Conservation (phyloP, 1,140 invertebrate genomes). For the Zophobas atratus region DNA sequence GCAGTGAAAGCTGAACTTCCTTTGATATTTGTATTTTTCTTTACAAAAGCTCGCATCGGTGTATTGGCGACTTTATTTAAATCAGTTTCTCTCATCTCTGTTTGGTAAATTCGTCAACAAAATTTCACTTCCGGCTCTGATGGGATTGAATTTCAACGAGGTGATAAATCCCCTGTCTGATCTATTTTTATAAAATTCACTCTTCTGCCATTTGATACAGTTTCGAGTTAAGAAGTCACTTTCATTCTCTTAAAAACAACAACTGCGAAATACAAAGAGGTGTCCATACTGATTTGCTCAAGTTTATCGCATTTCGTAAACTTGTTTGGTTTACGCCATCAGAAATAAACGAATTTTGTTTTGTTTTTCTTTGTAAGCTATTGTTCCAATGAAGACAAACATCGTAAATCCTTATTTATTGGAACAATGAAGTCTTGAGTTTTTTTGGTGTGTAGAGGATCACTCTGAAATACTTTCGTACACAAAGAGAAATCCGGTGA, state of each 20-base stretch:
- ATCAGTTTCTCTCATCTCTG: constrained; percentile 1
- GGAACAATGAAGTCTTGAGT: constrained; percentile 14
- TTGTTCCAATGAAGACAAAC: constrained; percentile 21
- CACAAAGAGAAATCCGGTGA: background rate
- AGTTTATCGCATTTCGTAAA: background rate
- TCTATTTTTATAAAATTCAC: constrained; percentile 28
- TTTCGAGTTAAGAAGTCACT: background rate
- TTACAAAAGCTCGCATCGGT: background rate
- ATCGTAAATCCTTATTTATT: constrained; percentile 38
- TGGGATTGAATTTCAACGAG: constrained; percentile 18
- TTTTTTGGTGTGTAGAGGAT: constrained; percentile 2
- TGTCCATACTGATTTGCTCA: no score
- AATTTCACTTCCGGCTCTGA: constrained; percentile 24
- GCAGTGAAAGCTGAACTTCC: no score
- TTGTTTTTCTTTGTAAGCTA: constrained; percentile 28
- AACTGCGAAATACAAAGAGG: no score
- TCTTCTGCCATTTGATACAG: background rate
- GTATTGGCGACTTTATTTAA: constrained; percentile 4
- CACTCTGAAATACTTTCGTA: constrained; percentile 14
- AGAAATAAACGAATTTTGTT: constrained; percentile 14
- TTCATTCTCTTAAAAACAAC: background rate
- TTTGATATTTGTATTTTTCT: background rate
- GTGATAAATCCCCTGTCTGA: constrained; percentile 14
- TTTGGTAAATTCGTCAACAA: constrained; percentile 24
- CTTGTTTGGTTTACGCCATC: constrained; percentile 8